Evolutionary conservation across 2,888 invertebrate species (phyloP).

Genomic region (Phytoseiulus persimilis): DNA sequence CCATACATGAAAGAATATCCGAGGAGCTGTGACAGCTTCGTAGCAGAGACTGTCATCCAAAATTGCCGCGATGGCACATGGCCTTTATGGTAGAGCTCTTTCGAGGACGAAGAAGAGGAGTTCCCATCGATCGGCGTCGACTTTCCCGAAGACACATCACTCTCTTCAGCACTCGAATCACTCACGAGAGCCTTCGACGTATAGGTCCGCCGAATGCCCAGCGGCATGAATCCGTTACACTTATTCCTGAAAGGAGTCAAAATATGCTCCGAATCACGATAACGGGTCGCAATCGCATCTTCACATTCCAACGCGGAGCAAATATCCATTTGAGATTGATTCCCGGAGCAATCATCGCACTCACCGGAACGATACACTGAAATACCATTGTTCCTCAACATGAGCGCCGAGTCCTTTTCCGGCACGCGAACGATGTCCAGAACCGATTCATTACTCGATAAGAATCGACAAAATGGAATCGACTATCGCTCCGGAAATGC

Average conservation of each 20-base stretch:
- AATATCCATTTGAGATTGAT: too few species aligned
- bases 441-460: too few species aligned
- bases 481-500: too few species aligned
- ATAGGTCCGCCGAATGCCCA: neutral
- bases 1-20: conserved; percentile 12
- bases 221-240: neutral
- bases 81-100: neutral
- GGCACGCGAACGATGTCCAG: too few species aligned
- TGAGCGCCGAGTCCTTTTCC: too few species aligned
- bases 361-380: too few species aligned
- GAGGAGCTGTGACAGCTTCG: neutral
- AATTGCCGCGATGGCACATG: neutral
- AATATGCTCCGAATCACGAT: too few species aligned
- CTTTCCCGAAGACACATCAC: neutral
- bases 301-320: too few species aligned
- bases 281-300: too few species aligned
- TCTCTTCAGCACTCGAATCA: neutral
- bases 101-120: neutral
- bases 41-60: neutral
- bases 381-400: too few species aligned
- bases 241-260: neutral
- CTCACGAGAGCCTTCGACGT: neutral
- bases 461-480: too few species aligned
- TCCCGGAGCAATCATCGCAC: too few species aligned
- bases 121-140: neutral